Percentiles rank a stretch among this genome's conserved stretches.
These are phyloP conservation scores for Gallirallus australis DNA, from an alignment of 2,797 vertebrate genomes.

Conservation along the genomic window DNA sequence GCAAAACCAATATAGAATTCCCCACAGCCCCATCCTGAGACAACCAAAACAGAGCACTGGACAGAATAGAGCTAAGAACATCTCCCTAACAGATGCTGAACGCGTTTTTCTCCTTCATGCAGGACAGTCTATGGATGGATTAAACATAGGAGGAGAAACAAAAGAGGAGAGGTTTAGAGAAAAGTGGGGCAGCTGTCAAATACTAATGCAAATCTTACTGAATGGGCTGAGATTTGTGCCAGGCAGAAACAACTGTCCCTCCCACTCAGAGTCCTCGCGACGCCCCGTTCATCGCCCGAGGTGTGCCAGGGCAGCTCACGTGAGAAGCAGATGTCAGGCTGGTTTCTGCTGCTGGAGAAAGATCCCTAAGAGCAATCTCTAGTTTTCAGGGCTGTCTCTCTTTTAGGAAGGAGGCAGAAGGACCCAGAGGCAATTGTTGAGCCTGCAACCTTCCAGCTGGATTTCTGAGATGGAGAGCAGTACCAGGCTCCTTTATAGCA, in stretches of 20 bases:
- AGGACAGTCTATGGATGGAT: not conserved
- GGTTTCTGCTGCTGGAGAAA: not conserved
- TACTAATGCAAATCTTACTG: not conserved
- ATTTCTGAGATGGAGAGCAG: conserved; percentile 57
- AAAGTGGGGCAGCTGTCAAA: not conserved
- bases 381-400: not conserved
- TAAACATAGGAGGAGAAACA: not conserved
- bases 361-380: not conserved
- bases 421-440: conserved; percentile 5
- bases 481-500: conserved; percentile 73
- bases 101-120: not conserved
- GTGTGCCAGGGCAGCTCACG: not conserved
- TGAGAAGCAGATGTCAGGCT: not conserved
- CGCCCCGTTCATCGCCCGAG: accelerated
- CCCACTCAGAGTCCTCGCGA: accelerated
- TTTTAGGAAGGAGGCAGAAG: conserved; percentile 11
- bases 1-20: not conserved
- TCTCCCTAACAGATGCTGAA: not conserved
- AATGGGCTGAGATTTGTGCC: not conserved
- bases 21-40: not conserved
- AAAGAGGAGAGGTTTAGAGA: not conserved
- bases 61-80: not conserved
- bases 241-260: not conserved
- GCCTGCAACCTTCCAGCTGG: conserved; percentile 52
- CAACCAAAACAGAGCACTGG: not conserved